A percentile compares a stretch with the other conserved stretches of the same genome.
Conservation (phyloP, 2,888 invertebrate genomes). For the Eupithecia dodoneata region DNA sequence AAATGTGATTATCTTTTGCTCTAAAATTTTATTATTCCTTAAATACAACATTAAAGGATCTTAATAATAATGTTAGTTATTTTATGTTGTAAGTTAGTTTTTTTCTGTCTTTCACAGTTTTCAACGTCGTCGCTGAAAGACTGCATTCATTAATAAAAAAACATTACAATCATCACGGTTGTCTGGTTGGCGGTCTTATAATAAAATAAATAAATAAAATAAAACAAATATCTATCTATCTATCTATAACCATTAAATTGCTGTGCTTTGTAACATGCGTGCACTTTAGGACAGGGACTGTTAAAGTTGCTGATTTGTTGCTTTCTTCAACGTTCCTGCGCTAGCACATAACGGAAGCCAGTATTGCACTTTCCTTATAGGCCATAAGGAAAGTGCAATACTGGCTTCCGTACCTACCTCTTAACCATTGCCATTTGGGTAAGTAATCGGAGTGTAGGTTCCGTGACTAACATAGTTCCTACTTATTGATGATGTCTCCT, state of each 20-base stretch:
- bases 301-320: neutral
- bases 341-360: too few relatives aligned
- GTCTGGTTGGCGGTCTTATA: too few relatives aligned
- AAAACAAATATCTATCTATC: too few relatives aligned
- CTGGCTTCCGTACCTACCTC: too few relatives aligned
- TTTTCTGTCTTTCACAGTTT: neutral
- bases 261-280: neutral
- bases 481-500: slow-evolving; percentile 18
- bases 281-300: neutral
- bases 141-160: too few relatives aligned
- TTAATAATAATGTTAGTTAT: neutral
- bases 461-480: slow-evolving; percentile 37
- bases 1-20: neutral
- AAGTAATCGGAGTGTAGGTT: slow-evolving; percentile 16
- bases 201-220: too few relatives aligned
- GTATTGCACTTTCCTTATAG: too few relatives aligned
- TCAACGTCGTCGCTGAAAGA: neutral
- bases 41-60: neutral
- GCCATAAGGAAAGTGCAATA: neutral
- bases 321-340: neutral
- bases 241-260: neutral
- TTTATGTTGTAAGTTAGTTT: neutral
- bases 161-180: too few relatives aligned
- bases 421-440: neutral
- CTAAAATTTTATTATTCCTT: neutral